Evolutionary conservation across 2,113 vertebrate species (phyloP), one percentile per base, ranked within the genome.

Genomic region (Probosciger aterrimus): DNA sequence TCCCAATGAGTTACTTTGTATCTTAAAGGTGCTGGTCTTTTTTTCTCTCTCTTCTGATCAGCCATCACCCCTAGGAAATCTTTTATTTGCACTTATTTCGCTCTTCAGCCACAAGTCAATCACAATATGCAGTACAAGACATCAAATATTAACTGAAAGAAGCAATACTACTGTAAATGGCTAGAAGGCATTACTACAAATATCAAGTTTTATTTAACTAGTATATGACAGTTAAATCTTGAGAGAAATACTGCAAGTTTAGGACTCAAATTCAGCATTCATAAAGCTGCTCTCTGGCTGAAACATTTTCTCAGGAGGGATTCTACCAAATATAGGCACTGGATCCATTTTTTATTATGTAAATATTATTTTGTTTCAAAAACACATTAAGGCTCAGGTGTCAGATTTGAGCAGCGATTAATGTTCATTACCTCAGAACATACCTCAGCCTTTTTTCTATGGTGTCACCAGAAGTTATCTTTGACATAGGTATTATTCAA

Each of bases 141-240:
- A 65, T 53, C 92, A 88, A 88, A 84, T 91, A 93, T 50, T 88
- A 90, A 82, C 77, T 91, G 80, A 84, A 93, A 82, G 62, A 47
- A 78, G 39, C 75, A 90, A 90, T 88, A 92, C 88, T 92, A 78
- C 65, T 84, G 33, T 46, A 70, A 95, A 92, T 75, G 27, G 41
- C 79, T 82, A 75, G 88, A 94, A 96, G 85, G 63, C 59, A 73
- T 80, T 88, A 60, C 65, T 81, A 64, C 57, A 90, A 55, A 95
- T 75, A 93, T 2, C 39, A 67, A 35, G 30, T 70, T 80, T 74
- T 80, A 47, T 77, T 86, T 90, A 75, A 75, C 62, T 92, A 78
- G 8, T 28, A 27, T 39, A 67, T 31, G 37, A 71, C 31, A 93
- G 49, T 50, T 77, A 90, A 83, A 63, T 47, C 33, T 71, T 88